A percentile compares a stretch with the other conserved stretches of the same genome.
These are phyloP conservation scores for Eleutherodactylus coqui DNA, from an alignment of 2,797 vertebrate genomes.

Conservation along the genomic window DNA sequence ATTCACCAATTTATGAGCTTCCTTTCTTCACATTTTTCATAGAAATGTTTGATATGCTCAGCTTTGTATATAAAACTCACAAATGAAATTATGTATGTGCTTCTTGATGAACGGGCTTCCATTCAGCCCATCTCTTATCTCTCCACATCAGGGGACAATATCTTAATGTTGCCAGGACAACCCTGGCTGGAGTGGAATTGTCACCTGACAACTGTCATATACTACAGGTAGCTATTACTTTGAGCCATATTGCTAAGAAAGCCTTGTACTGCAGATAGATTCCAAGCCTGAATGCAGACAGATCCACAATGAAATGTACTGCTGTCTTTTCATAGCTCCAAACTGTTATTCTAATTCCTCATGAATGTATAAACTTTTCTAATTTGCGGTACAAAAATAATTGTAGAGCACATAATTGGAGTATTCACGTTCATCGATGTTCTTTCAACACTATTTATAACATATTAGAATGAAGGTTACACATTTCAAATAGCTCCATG, in stretches of 20 bases:
- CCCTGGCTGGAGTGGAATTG: background rate
- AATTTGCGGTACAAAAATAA: slow-evolving; percentile 25
- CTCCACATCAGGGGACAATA: slow-evolving; percentile 23
- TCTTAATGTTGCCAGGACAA: slow-evolving; percentile 24
- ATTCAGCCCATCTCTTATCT: slow-evolving; percentile 21
- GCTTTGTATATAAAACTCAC: background rate
- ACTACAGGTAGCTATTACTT: slow-evolving; percentile 13
- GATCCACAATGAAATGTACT: background rate
- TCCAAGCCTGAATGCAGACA: background rate
- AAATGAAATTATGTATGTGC: slow-evolving; percentile 9
- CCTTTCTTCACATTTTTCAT: slow-evolving; percentile 3
- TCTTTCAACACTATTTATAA: slow-evolving; percentile 19
- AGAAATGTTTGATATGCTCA: background rate
- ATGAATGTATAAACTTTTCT: slow-evolving; percentile 14
- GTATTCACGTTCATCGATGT: slow-evolving; percentile 14
- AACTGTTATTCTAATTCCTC: background rate
- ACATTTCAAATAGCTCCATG: background rate
- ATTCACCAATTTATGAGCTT: slow-evolving; percentile 4
- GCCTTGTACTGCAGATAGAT: background rate
- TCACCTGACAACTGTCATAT: background rate
- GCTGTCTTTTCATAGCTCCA: slow-evolving; percentile 2
- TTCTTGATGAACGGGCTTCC: background rate
- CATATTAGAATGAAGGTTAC: slow-evolving; percentile 40
- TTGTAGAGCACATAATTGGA: slow-evolving; percentile 22
- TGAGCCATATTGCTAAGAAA: background rate